These are phyloP conservation scores for Pangasius krempfi DNA, from an alignment of 2,797 vertebrate genomes.

Conservation along the genomic window DNA sequence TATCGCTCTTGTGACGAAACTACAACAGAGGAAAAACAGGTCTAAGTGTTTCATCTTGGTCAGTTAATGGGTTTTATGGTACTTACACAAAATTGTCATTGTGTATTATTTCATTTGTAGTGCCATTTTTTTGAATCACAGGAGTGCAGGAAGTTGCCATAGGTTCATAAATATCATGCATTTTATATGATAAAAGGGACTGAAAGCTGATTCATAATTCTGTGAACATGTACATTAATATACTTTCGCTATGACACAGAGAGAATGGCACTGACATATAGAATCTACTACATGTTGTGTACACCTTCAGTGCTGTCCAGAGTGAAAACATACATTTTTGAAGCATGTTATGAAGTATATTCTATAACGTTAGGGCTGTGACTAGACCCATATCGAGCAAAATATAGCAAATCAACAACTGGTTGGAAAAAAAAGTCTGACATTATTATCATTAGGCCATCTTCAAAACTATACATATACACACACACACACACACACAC, in stretches of 20 bases:
- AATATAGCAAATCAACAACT: too few species aligned
- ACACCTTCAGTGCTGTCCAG: neutral
- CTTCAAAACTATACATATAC: neutral
- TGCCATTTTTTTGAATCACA: neutral
- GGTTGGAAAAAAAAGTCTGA: neutral
- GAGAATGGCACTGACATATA: too few species aligned
- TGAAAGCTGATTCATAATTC: neutral
- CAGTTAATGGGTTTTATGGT: neutral
- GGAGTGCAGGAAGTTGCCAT: too few species aligned
- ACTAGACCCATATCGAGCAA: neutral
- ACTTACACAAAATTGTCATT: too few species aligned
- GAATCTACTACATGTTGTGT: neutral
- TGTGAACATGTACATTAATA: neutral
- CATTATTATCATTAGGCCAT: neutral
- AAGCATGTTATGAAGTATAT: neutral
- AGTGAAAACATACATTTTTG: neutral
- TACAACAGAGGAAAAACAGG: slow-evolving; percentile 61
- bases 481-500: too few species aligned
- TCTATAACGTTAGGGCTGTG: neutral
- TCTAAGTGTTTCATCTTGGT: neutral
- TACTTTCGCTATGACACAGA: neutral
- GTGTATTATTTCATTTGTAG: neutral
- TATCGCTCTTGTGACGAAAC: slow-evolving; percentile 97
- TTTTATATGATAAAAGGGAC: neutral
- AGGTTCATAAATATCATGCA: too few species aligned